phyloP scores from a whole-genome alignment of 2,888 invertebrate genomes.

The Byasa hedistus region DNA sequence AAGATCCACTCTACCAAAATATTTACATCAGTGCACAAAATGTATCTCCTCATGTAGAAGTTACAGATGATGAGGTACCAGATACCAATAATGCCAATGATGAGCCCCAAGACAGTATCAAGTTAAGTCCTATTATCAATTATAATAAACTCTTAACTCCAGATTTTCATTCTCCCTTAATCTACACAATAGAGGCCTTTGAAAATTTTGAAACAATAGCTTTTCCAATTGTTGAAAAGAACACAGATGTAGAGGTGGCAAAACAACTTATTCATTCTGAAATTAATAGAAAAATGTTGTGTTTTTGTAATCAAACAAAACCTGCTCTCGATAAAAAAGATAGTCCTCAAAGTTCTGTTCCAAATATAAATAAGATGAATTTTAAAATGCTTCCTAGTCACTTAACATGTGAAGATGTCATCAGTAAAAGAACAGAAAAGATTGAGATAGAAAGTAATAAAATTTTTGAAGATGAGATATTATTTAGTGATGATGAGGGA shows the following conservation, averaged over 20 bases:
- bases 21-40: background rate
- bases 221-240: conserved; percentile 48
- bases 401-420: too few species aligned
- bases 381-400: too few species aligned
- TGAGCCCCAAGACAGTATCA: background rate
- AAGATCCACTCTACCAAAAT: too few species aligned
- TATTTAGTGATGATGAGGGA: conserved; percentile 73
- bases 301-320: conserved; percentile 12
- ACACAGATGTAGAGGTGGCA: conserved; percentile 43
- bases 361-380: background rate
- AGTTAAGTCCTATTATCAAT: conserved; percentile 52
- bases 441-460: conserved; percentile 28
- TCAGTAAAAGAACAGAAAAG: conserved; percentile 18
- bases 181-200: conserved; percentile 56
- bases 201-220: conserved; percentile 64
- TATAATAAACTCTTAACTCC: conserved; percentile 35
- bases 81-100: background rate
- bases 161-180: conserved; percentile 42
- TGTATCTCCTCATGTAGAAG: background rate
- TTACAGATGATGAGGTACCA: background rate
- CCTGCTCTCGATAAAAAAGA: background rate
- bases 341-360: conserved; percentile 12
- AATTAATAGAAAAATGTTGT: conserved; percentile 51
- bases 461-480: conserved; percentile 55
- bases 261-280: conserved; percentile 61